Evolutionary conservation across 1,140 invertebrate species (phyloP), one percentile per base, ranked within the genome.

Genomic region (Akabosia matsudoensis): DNA sequence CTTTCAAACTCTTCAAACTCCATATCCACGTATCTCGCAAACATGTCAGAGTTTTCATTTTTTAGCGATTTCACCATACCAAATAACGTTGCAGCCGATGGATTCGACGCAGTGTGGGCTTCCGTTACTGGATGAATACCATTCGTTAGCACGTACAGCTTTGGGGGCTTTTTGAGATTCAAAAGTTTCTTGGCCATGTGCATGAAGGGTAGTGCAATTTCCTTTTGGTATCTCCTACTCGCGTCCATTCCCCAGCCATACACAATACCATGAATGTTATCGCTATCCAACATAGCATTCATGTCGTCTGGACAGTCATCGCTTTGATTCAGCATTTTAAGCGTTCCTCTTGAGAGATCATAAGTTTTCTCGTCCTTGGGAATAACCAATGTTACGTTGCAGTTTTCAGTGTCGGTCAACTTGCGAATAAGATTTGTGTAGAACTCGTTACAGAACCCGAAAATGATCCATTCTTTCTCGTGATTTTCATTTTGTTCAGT

Each of bases 11-110:
- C 7, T 22, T 28, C 61, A 24, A 14, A 31, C 10, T 67, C 61
- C 61, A 67, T 13, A 30, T 67, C 61, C 7, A 67, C 10, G 61
- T 30, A 67, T 28, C 28, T 2, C 13, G n/a, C 61, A 67, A 30
- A 30, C 28, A 67, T 16, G 14, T 31, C 61, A 24, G 61, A 30
- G 30, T 31, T 67, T 31, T 67, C 61, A 31, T 67, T 67, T 22
- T 67, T 67, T 3, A 67, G 61, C 3, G 61, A 67, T 67, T 67
- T 67, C 24, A 30, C 7, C 61, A 67, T 67, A 30, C 61, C 61
- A 30, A 67, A 67, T 7, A 67, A 10, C 28, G 61, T 67, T 28
- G 61, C 61, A 10, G 61, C 22, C 2, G 61, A 67, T 30, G 61
- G 61, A 31, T 67, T 67, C 7, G 3, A 67, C 3, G 22, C 10